Evolutionary conservation across 2,797 vertebrate genomes (phyloP).

Genomic region (Lerista edwardsae): DNA sequence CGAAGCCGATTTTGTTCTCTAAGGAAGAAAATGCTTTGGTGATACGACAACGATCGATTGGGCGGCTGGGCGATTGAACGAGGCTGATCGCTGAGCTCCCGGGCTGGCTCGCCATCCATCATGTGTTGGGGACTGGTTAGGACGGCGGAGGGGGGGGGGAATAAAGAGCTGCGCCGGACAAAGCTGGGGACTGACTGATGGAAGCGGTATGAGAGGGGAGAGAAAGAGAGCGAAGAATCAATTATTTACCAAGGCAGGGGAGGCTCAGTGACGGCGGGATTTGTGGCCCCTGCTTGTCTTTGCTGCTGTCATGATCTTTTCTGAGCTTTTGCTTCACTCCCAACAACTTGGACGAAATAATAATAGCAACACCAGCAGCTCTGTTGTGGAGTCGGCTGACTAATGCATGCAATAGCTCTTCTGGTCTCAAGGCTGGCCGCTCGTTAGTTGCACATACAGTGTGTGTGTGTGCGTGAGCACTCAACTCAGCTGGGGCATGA

Average conservation of each 20-base stretch:
- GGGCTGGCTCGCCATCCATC: slow-evolving; percentile 11
- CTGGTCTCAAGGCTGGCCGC: neutral
- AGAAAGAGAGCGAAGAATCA: too few species aligned
- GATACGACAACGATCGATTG: slow-evolving; percentile 16
- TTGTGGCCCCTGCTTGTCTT: neutral
- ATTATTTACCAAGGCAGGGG: neutral
- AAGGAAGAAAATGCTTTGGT: neutral
- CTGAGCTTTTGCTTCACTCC: neutral
- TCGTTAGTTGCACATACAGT: neutral
- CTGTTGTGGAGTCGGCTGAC: neutral
- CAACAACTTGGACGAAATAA: neutral
- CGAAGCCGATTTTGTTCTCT: too few species aligned
- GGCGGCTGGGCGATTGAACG: slow-evolving; percentile 9
- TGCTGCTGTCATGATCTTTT: neutral
- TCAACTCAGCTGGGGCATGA: neutral
- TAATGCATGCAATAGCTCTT: neutral
- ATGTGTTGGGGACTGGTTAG: neutral
- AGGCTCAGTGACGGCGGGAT: too few species aligned
- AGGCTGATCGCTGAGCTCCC: neutral
- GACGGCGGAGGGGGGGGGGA: neutral
- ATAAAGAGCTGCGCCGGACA: neutral
- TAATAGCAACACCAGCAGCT: neutral
- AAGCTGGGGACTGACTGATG: slow-evolving; percentile 4
- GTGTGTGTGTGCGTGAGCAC: neutral
- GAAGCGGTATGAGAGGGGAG: too few species aligned